phyloP scores from a whole-genome alignment of 2,888 invertebrate genomes.

The Syrista parreyssii region DNA sequence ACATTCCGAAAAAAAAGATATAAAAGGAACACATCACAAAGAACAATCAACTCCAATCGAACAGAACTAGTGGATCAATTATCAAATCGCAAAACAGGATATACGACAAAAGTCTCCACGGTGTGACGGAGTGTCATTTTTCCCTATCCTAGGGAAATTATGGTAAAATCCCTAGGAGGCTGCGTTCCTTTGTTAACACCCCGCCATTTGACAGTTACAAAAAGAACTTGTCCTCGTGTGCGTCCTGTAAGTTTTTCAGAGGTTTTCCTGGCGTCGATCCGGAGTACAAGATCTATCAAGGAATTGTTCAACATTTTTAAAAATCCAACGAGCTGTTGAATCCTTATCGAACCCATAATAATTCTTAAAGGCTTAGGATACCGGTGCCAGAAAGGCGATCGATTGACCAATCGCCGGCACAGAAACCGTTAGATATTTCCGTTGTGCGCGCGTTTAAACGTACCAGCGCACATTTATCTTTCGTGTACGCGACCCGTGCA shows the following conservation, averaged over 20 bases:
- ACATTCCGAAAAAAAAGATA: background rate
- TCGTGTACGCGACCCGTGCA: conserved; percentile 43
- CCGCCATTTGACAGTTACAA: conserved; percentile 22
- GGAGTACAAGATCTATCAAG: background rate
- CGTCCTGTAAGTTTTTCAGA: background rate
- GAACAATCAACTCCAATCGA: background rate
- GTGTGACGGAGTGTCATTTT: background rate
- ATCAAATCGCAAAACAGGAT: background rate
- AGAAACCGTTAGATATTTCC: conserved; percentile 53
- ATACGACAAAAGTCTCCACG: background rate
- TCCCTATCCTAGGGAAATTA: background rate
- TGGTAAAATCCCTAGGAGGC: background rate
- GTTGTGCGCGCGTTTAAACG: conserved; percentile 48
- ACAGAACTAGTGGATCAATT: background rate
- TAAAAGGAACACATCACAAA: background rate
- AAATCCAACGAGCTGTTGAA: background rate
- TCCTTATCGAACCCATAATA: background rate
- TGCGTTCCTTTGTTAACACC: conserved; percentile 14
- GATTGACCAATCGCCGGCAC: conserved; percentile 35
- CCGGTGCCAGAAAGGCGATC: conserved; percentile 6
- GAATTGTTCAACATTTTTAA: background rate
- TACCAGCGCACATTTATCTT: conserved; percentile 54
- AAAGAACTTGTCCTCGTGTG: conserved; percentile 18
- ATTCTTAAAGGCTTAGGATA: background rate
- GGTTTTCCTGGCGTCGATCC: background rate